Evolutionary conservation across 2,797 vertebrate genomes (phyloP), one percentile per base, ranked within the genome.

Genomic region (Poecilia wingei): DNA sequence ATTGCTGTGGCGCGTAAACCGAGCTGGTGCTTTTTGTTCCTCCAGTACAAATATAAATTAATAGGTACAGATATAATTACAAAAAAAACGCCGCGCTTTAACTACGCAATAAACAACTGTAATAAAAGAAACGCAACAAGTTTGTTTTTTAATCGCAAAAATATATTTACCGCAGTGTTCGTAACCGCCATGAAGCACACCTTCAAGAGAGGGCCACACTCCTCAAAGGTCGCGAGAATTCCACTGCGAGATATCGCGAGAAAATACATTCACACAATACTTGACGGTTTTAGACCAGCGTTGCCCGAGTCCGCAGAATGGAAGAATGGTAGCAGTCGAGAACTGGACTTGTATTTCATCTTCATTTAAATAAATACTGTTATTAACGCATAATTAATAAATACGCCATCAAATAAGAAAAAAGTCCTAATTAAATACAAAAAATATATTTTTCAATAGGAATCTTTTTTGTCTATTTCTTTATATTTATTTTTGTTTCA

Each of bases 151-250:
- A 43, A 72, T 28, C 59, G 39, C 33, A 36, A 87, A 87, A 82
- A 77, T 92, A 68, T 90, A 95, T 91, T 95, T 95, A 96, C 95
- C 95, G 93, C 93, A 94, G 93, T 86, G 88, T 94, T 94, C 82
- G 94, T 95, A 31, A 95, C 92, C 93, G 95, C 95, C 95, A 96
- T 96, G 90, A 94, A 94, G 94, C 93, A 94, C 94, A 89, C 92
- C 90, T 78, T 92, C 88, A n/a, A 43, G 36, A 88, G 80, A 91
- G 89, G 92, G 87, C 90, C 79, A 0, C 84, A 43, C 75, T 20
- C 6, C 1, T 0, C 10, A 85, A 77, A 5, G 0, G 69, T 91
- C 94, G 92, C 93, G 94, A 93, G 90, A 92, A 2, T 69, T 79
- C 80, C 72, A 81, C 77, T 75, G 0, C 12, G 31, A 61, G 0